Conservation (phyloP, 2,888 invertebrate genomes). For the Lochmaea crataegi region DNA sequence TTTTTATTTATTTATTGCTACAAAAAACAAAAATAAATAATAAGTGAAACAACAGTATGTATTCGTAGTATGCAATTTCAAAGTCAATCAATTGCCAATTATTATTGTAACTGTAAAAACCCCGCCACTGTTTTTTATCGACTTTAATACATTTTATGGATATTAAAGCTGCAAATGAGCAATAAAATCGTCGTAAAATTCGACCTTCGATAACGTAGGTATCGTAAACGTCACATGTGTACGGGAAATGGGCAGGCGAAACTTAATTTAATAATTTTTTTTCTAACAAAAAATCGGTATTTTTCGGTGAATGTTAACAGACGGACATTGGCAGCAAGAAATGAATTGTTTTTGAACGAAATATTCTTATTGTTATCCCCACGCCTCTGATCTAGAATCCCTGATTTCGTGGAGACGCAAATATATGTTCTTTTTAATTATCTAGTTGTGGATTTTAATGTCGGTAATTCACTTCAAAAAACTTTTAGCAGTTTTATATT, state of each 20-base stretch:
- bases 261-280: neutral
- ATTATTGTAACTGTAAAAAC: neutral
- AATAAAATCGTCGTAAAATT: conserved; percentile 50
- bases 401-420: neutral
- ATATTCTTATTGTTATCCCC: conserved; percentile 35
- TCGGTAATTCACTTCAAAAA: conserved; percentile 32
- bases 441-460: conserved; percentile 34
- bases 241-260: neutral
- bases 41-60: no score
- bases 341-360: no score
- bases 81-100: neutral
- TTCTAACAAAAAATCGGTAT: conserved; percentile 25
- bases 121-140: neutral
- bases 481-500: conserved; percentile 1
- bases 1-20: no score
- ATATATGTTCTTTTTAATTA: conserved; percentile 33
- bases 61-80: no score
- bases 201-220: conserved; percentile 46
- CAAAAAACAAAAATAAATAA: no score
- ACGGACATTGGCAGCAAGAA: neutral
- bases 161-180: conserved; percentile 40
- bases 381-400: conserved; percentile 3
- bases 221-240: conserved; percentile 33
- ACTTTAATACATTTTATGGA: conserved; percentile 24
- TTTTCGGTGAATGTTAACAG: conserved; percentile 31